phyloP scores from a whole-genome alignment of 2,888 invertebrate genomes.

The Yponomeuta cagnagella region DNA sequence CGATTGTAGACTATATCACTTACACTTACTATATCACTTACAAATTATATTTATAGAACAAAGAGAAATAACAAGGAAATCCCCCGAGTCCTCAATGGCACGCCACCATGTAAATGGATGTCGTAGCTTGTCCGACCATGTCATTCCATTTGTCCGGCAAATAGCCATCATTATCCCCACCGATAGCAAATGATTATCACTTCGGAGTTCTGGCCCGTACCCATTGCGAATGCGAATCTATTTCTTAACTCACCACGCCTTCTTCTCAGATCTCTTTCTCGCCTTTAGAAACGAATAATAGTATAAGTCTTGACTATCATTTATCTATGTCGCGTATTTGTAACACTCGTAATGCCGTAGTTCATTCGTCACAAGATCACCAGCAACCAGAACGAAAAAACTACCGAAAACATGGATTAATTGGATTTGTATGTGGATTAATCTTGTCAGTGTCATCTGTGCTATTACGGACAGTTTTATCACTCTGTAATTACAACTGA shows the following conservation, averaged over 20 bases:
- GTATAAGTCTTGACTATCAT: background rate
- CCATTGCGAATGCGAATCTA: background rate
- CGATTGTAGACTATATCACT: background rate
- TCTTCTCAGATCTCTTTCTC: too few relatives aligned
- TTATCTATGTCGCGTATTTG: too few relatives aligned
- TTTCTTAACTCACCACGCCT: background rate
- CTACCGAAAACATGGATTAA: conserved; percentile 1
- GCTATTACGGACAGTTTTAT: background rate
- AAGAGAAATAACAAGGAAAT: background rate
- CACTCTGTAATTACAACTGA: too few relatives aligned
- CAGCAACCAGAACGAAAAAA: background rate
- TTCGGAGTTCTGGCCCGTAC: background rate
- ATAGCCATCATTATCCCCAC: conserved; percentile 28
- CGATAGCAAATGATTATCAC: conserved; percentile 21
- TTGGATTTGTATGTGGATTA: background rate
- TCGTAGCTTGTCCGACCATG: conserved; percentile 32
- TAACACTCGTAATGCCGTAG: background rate
- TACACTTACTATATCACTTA: background rate
- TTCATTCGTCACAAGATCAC: background rate
- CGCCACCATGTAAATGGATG: conserved; percentile 37
- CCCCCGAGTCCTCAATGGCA: background rate
- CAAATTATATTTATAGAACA: background rate
- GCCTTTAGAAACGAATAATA: background rate
- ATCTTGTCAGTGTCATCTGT: background rate
- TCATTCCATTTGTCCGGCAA: conserved; percentile 43